Evolutionary conservation across 2,888 invertebrate genomes (phyloP), one percentile per base, ranked within the genome.

Genomic region (Rhabditoides inermis): DNA sequence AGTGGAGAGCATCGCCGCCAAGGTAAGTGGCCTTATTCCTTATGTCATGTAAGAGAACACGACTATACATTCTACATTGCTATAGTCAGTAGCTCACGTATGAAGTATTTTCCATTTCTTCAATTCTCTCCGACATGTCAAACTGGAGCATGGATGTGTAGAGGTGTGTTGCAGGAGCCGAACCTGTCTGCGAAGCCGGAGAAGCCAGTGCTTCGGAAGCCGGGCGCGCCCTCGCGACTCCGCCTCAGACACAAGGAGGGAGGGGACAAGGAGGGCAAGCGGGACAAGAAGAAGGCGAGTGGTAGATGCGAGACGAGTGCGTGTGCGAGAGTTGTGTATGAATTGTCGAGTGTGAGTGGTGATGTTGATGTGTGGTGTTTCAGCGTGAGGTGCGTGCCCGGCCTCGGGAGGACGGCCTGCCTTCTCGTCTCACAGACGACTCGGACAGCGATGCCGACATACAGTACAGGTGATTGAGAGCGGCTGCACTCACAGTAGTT

Each of bases 121-220:
- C n/a, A n/a, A n/a, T n/a, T n/a, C n/a, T n/a, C 42, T 42, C 32
- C n/a, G 20, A 40, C 15, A 10, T 10, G 32, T 32, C 32, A 6
- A 15, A 42, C 2, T 30, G 45, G 22, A 15, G 1, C 15, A 15
- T 32, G 32, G 28, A 23, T 10, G 45, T 45, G 35, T 15, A 15
- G 15, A 10, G 32, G 39, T 39, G 5, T 39, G 12, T 3, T 42
- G 22, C 41, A 68, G 49, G 79, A 79, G 65, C 80, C 80, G 4
- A 77, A 80, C 65, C 72, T 78, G 39, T 63, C 51, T 41, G 77
- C 77, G 52, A 65, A 65, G 56, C 80, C 80, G 6, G 61, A 75
- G 54, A 77, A 77, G 61, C 78, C 79, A 60, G 79, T 78, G 48
- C 68, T 80, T 40, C 52, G 60, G 48, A 53, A 61, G 44, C 65